These are phyloP conservation scores for Halictus ligatus DNA, from an alignment of 2,888 invertebrate genomes.

Conservation along the genomic window DNA sequence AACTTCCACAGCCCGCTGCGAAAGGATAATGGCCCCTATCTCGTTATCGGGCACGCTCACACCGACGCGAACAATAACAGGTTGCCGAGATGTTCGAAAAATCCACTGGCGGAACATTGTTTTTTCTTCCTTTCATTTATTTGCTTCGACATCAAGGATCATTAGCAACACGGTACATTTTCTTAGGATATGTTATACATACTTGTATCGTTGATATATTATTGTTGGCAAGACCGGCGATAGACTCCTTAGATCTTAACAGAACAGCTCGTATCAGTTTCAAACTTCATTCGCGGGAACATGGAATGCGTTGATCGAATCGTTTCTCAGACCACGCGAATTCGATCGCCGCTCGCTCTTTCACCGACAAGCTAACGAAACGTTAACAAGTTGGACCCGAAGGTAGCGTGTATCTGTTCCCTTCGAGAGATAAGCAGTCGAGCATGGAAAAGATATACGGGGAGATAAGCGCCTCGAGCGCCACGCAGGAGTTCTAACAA, in stretches of 20 bases:
- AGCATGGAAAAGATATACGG: not conserved
- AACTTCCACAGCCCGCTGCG: not conserved
- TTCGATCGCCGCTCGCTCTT: not conserved
- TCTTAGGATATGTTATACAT: no score
- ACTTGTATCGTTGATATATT: no score
- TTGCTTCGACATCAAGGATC: no score
- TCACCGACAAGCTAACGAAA: not conserved
- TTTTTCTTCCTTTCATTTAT: no score
- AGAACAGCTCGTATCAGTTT: no score
- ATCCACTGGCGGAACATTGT: not conserved
- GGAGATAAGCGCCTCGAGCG: not conserved
- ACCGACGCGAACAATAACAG: not conserved
- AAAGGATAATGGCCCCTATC: slow-evolving; percentile 1
- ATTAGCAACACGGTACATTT: no score
- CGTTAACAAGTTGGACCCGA: not conserved
- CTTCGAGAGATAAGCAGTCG: not conserved
- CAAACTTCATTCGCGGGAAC: no score
- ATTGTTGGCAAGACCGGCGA: no score
- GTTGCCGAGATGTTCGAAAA: not conserved
- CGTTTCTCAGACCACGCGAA: not conserved
- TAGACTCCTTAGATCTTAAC: no score
- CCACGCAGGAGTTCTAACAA: not conserved
- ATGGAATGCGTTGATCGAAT: not conserved
- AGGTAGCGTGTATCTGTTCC: not conserved
- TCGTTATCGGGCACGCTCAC: not conserved